These are phyloP conservation scores for Macrophya alboannulata DNA, from an alignment of 2,888 invertebrate species.

Conservation along the genomic window DNA sequence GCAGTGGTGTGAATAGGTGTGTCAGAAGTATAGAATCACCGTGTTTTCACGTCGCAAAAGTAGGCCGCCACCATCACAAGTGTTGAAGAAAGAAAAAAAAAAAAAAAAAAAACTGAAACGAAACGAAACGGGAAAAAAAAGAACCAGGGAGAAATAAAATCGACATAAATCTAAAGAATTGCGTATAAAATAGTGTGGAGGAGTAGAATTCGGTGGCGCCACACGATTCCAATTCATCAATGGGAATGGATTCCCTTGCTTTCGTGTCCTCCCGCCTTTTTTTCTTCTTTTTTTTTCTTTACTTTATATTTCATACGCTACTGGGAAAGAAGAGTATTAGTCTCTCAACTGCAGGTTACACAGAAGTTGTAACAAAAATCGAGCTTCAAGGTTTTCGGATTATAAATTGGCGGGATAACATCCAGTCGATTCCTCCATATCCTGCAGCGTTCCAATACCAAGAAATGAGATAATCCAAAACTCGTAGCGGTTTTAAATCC, in stretches of 20 bases:
- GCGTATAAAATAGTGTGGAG: neutral
- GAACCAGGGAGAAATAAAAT: constrained; percentile 27
- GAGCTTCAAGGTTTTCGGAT: constrained; percentile 10
- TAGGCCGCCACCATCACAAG: neutral
- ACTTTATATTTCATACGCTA: constrained; percentile 31
- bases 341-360: constrained; percentile 28
- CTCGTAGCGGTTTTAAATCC: neutral
- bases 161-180: constrained; percentile 17
- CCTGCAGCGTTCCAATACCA: neutral
- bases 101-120: neutral
- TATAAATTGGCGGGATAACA: constrained; percentile 43
- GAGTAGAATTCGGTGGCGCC: constrained; percentile 28
- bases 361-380: constrained; percentile 49
- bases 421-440: constrained; percentile 28
- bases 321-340: neutral
- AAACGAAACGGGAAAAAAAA: no score
- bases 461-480: neutral
- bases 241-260: constrained; percentile 11
- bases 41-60: constrained; percentile 13
- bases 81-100: neutral
- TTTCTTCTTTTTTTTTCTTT: neutral
- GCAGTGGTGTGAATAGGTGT: constrained; percentile 19
- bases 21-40: neutral
- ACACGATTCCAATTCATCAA: constrained; percentile 42
- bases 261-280: constrained; percentile 27